phyloP scores from a whole-genome alignment of 1,140 invertebrate genomes.

The Cyphomyrmex costatus region DNA sequence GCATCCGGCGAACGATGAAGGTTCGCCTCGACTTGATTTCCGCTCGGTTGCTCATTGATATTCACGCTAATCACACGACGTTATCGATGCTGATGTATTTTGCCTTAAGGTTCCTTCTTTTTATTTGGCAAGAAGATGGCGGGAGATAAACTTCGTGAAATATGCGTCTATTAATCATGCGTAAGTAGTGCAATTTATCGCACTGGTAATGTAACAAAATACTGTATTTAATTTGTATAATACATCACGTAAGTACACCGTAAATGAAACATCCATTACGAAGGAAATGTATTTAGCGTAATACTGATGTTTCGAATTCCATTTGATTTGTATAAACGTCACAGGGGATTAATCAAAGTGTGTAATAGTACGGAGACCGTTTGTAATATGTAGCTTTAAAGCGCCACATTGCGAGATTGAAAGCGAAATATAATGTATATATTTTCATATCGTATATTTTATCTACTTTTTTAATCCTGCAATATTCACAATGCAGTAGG shows the following conservation, averaged over 20 bases:
- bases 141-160: slow-evolving; percentile 50
- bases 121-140: slow-evolving; percentile 33
- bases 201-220: slow-evolving; percentile 50
- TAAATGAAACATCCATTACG: slow-evolving; percentile 59
- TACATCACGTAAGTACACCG: slow-evolving; percentile 58
- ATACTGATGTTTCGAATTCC: slow-evolving; percentile 62
- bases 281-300: slow-evolving; percentile 61
- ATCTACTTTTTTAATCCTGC: slow-evolving; percentile 28
- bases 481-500: not conserved
- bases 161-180: slow-evolving; percentile 60
- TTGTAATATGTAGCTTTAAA: slow-evolving; percentile 59
- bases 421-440: slow-evolving; percentile 55
- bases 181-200: slow-evolving; percentile 59
- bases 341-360: slow-evolving; percentile 62
- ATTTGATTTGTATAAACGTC: slow-evolving; percentile 65
- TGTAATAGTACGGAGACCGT: slow-evolving; percentile 53
- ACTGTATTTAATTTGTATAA: slow-evolving; percentile 64
- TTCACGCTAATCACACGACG: slow-evolving; percentile 64
- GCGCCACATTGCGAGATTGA: slow-evolving; percentile 41
- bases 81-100: slow-evolving; percentile 70
- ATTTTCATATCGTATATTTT: slow-evolving; percentile 36
- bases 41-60: slow-evolving; percentile 54
- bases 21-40: slow-evolving; percentile 54
- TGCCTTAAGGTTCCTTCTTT: slow-evolving; percentile 47
- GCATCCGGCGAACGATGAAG: slow-evolving; percentile 64